phyloP scores from a whole-genome alignment of 2,888 invertebrate genomes.

The Polyommatus icarus region DNA sequence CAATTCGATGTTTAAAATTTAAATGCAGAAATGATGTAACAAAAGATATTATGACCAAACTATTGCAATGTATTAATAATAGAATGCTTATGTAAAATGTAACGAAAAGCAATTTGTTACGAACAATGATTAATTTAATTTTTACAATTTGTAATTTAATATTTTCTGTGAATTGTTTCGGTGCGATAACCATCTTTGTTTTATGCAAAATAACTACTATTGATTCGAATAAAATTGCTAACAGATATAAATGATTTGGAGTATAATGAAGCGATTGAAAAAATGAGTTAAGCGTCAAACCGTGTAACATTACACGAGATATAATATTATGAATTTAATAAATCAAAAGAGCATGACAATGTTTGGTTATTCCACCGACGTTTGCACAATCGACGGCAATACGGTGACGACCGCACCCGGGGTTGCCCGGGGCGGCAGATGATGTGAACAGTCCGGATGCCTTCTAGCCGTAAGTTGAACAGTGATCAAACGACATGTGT shows the following conservation, averaged over 20 bases:
- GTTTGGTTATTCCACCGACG: constrained; percentile 2
- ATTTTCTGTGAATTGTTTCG: background rate
- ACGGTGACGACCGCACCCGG: background rate
- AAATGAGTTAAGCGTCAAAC: too few species aligned
- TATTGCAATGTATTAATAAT: constrained; percentile 2
- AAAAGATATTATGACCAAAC: background rate
- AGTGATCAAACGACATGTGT: constrained; percentile 55
- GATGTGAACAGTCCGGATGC: constrained; percentile 64
- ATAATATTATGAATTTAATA: background rate
- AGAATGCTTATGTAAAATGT: constrained; percentile 1
- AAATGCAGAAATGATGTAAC: background rate
- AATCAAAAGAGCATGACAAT: background rate
- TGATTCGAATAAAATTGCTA: background rate
- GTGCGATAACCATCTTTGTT: background rate
- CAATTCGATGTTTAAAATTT: constrained; percentile 2
- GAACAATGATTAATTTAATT: background rate
- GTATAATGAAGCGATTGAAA: too few species aligned
- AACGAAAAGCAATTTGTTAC: constrained; percentile 21
- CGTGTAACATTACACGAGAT: too few species aligned
- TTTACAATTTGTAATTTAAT: constrained; percentile 14
- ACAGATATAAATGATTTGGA: too few species aligned
- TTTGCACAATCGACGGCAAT: background rate
- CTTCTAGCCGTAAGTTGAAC: constrained; percentile 68
- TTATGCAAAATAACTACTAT: background rate
- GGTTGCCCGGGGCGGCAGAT: background rate